These are phyloP conservation scores for Peromyscus leucopus DNA, from an alignment of 2,113 vertebrate genomes.

Conservation along the genomic window DNA sequence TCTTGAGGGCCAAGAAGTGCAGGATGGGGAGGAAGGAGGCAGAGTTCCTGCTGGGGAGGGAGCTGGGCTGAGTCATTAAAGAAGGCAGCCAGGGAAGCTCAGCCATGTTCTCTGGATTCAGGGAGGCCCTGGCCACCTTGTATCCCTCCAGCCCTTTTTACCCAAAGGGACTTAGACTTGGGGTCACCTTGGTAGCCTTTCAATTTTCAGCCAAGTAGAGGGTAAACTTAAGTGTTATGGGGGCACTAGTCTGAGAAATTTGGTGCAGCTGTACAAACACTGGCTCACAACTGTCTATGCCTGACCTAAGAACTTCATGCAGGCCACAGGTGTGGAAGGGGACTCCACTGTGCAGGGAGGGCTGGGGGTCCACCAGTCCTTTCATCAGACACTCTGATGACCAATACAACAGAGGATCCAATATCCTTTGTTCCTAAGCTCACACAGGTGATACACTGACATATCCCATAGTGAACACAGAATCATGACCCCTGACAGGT, in stretches of 20 bases:
- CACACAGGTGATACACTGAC: not conserved
- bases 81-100: not conserved
- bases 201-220: not conserved
- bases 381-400: not conserved
- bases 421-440: not conserved
- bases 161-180: not conserved
- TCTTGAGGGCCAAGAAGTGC: not conserved
- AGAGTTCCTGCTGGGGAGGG: not conserved
- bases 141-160: no score
- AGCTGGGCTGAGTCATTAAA: not conserved
- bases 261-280: not conserved
- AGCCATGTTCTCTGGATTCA: no score
- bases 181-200: not conserved
- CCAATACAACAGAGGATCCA: not conserved
- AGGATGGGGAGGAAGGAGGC: no score
- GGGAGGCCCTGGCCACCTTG: not conserved
- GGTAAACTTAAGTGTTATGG: not conserved
- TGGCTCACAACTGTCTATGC: not conserved
- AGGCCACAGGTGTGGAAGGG: not conserved
- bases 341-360: no score
- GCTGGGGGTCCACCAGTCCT: not conserved
- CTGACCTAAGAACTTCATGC: not conserved
- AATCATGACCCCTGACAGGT: not conserved
- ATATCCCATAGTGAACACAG: no score
- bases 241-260: not conserved